phyloP scores from a whole-genome alignment of 2,888 invertebrate genomes.

The Hoplodrina ambigua region DNA sequence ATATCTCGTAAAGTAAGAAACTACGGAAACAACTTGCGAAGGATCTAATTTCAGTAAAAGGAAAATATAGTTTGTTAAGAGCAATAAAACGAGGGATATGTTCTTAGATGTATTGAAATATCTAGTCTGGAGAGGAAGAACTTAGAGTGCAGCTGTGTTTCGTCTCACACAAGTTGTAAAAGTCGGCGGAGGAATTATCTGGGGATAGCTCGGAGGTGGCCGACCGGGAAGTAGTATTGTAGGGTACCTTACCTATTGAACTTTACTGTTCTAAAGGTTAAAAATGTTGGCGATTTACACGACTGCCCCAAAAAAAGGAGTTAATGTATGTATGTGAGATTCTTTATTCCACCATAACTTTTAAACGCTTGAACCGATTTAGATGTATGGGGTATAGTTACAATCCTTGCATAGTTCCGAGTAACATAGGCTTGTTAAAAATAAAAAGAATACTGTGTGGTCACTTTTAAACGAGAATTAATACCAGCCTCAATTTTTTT shows the following conservation, averaged over 20 bases:
- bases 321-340: no score
- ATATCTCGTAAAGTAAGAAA: conserved; percentile 64
- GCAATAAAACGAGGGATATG: conserved; percentile 51
- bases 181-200: conserved; percentile 33
- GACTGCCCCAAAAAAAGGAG: no score
- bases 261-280: no score
- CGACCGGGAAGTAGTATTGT: neutral
- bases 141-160: conserved; percentile 48
- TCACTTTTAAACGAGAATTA: no score
- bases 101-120: conserved; percentile 53
- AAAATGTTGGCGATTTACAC: no score
- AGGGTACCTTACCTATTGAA: neutral
- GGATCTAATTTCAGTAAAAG: conserved; percentile 62
- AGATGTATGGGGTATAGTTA: no score
- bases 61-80: conserved; percentile 62
- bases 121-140: conserved; percentile 26
- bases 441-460: no score
- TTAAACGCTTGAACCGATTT: no score
- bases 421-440: no score
- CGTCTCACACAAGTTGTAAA: conserved; percentile 42
- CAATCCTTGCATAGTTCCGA: no score
- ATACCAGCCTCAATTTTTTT: no score
- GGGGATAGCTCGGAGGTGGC: conserved; percentile 1
- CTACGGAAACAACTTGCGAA: conserved; percentile 52
- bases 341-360: no score